Conservation (phyloP, 1,140 invertebrate species). For the Psilanteris sp. region DNA sequence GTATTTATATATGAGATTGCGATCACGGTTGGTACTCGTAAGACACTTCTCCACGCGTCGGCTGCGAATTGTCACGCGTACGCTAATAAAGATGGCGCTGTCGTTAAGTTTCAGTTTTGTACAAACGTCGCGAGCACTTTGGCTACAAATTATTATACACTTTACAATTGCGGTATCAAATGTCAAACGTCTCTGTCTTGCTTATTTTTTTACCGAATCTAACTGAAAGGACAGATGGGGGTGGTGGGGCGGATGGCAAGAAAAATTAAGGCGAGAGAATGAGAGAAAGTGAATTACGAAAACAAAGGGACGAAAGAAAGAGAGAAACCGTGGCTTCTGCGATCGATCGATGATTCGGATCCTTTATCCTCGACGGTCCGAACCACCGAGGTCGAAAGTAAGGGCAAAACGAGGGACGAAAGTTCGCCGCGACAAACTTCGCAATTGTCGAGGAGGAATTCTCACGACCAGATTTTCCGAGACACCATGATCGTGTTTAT, state of each 20-base stretch:
- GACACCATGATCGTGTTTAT: slow-evolving; percentile 61
- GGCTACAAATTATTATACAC: slow-evolving; percentile 57
- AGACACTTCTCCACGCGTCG: slow-evolving; percentile 2
- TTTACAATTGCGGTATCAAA: slow-evolving; percentile 45
- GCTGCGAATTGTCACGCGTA: slow-evolving; percentile 15
- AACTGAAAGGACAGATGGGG: background rate
- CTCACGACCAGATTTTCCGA: slow-evolving; percentile 57
- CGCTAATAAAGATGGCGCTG: slow-evolving; percentile 19
- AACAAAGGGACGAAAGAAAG: background rate
- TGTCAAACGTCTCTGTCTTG: slow-evolving; percentile 27
- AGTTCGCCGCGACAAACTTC: slow-evolving; percentile 36
- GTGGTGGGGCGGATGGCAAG: too few species aligned
- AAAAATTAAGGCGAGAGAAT: too few species aligned
- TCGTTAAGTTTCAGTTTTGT: slow-evolving; percentile 33
- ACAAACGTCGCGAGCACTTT: slow-evolving; percentile 25
- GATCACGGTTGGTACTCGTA: slow-evolving; percentile 2
- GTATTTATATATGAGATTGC: slow-evolving; percentile 35
- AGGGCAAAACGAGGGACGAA: slow-evolving; percentile 7
- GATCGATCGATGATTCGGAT: slow-evolving; percentile 4
- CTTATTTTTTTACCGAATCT: slow-evolving; percentile 4
- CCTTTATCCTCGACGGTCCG: too few species aligned
- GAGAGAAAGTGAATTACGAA: background rate
- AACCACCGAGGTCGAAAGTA: slow-evolving; percentile 3
- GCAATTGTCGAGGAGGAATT: slow-evolving; percentile 34
- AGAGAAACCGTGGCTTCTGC: slow-evolving; percentile 1